Evolutionary conservation across 2,113 vertebrate genomes (phyloP).

Genomic region (Alces alces): DNA sequence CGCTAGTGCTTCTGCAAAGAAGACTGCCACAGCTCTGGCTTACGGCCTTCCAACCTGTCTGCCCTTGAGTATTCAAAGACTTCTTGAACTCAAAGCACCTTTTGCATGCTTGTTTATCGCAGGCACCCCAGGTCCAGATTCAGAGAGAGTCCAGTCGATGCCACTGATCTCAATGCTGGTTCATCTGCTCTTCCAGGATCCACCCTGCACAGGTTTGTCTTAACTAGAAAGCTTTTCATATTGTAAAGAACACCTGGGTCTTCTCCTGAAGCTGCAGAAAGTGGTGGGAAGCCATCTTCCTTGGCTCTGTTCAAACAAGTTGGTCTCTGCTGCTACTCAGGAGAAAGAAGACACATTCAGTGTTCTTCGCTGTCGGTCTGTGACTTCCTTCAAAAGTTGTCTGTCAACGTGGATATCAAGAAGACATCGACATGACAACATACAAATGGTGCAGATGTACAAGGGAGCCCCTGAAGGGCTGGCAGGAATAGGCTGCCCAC

Average conservation of each 20-base stretch:
- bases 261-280: not conserved
- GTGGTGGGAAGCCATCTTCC: not conserved
- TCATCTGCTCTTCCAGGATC: not conserved
- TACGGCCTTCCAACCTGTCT: not conserved
- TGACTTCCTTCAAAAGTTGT: constrained; percentile 26
- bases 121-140: constrained; percentile 36
- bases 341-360: not conserved
- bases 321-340: not conserved
- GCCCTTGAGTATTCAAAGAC: not conserved
- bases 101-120: not conserved
- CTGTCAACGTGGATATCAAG: not conserved
- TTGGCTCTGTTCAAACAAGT: not conserved
- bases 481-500: not conserved
- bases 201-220: constrained; percentile 35
- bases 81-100: not conserved
- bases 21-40: not conserved
- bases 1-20: not conserved
- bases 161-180: constrained; percentile 12
- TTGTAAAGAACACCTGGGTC: not conserved
- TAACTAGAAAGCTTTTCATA: constrained; percentile 48
- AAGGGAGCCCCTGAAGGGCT: not conserved
- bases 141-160: constrained; percentile 36
- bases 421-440: not conserved
- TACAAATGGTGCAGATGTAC: not conserved
- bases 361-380: not conserved